Percentiles rank a stretch among this genome's conserved stretches.
phyloP scores from a whole-genome alignment of 1,140 invertebrate genomes.

The Drosophila sp. region DNA sequence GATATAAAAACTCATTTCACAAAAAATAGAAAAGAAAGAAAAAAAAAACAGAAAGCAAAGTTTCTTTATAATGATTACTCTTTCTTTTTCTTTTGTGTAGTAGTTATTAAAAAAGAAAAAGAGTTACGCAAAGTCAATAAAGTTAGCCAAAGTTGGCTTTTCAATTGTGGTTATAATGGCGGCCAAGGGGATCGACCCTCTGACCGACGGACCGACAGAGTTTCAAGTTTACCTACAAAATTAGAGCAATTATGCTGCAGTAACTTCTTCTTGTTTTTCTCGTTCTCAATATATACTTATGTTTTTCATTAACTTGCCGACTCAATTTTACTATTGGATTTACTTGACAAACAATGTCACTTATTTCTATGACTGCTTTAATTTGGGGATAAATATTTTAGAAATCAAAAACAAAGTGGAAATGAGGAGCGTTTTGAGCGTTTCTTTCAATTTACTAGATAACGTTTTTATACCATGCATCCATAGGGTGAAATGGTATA shows the following conservation, averaged over 20 bases:
- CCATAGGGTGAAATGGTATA: too few relatives aligned
- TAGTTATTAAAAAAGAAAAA: neutral
- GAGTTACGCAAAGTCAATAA: constrained; percentile 7
- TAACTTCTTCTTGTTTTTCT: neutral
- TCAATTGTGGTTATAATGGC: neutral
- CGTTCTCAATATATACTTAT: neutral
- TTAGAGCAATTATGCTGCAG: neutral
- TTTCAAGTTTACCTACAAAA: neutral
- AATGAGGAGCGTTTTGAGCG: too few relatives aligned
- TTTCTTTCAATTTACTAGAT: too few relatives aligned
- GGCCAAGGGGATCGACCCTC: neutral
- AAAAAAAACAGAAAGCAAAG: neutral
- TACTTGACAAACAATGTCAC: neutral
- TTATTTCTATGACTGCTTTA: neutral
- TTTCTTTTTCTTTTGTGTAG: neutral
- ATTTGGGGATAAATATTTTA: too few relatives aligned
- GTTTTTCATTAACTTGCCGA: neutral
- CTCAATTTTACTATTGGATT: neutral
- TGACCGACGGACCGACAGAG: neutral
- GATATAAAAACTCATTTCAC: constrained; percentile 36
- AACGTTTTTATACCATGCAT: too few relatives aligned
- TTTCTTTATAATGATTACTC: neutral
- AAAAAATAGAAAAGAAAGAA: neutral
- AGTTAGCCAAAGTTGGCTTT: constrained; percentile 5
- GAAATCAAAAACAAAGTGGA: too few relatives aligned